These are phyloP conservation scores for Iguana delicatissima DNA, from an alignment of 2,797 vertebrate genomes.

Conservation along the genomic window DNA sequence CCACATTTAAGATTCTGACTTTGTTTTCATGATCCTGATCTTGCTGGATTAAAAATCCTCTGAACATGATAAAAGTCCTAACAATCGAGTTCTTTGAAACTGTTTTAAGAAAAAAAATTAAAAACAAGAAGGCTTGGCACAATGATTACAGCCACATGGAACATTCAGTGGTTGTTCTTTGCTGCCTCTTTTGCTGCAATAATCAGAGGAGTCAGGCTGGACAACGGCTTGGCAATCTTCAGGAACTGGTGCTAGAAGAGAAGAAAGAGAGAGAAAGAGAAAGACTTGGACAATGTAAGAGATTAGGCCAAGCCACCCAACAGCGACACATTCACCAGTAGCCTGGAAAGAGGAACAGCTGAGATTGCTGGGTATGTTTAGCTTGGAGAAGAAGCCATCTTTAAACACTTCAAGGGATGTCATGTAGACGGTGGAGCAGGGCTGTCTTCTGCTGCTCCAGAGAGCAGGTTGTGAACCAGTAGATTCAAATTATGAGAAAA, in stretches of 20 bases:
- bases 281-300: background rate
- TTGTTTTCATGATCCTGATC: slow-evolving; percentile 28
- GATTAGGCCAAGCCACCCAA: background rate
- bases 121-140: slow-evolving; percentile 57
- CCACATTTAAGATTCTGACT: slow-evolving; percentile 35
- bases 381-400: no score
- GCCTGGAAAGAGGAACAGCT: background rate
- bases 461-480: no score
- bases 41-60: slow-evolving; percentile 45
- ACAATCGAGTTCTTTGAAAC: slow-evolving; percentile 43
- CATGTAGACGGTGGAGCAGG: no score
- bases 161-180: slow-evolving; percentile 91
- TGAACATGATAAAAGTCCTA: slow-evolving; percentile 52
- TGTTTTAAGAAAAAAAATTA: background rate
- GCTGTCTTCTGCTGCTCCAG: no score
- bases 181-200: slow-evolving; percentile 94
- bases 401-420: no score
- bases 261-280: background rate
- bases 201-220: slow-evolving; percentile 95
- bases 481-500: no score
- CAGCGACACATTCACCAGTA: no score
- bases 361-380: background rate
- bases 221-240: slow-evolving; percentile 95
- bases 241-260: slow-evolving; percentile 91
- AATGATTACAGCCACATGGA: slow-evolving; percentile 36